Evolutionary conservation across 30 jellyfish, hydroid and myxozoan species (phyloP).

Genomic region (Catostylus mosaicus): DNA sequence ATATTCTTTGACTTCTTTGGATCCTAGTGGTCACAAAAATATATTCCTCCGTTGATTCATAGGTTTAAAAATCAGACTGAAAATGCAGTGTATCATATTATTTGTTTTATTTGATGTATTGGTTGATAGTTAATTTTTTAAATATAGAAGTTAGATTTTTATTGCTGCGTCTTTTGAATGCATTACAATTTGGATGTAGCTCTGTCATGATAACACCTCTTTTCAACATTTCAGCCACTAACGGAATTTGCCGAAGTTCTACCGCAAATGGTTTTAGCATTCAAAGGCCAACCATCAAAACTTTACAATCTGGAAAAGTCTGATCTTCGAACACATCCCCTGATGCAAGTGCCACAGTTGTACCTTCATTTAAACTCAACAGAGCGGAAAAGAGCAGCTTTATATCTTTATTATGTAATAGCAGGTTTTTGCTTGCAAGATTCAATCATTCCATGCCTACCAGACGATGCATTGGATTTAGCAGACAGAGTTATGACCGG

Average conservation of each 20-base stretch:
- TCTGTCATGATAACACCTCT: too few species aligned
- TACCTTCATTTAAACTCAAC: constrained; percentile 40
- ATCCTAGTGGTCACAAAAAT: too few species aligned
- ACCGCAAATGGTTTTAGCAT: constrained; percentile 29
- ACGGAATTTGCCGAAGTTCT: constrained; percentile 39
- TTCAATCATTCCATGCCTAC: constrained; percentile 39
- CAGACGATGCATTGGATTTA: constrained; percentile 50
- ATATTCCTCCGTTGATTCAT: too few species aligned
- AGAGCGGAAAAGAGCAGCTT: constrained; percentile 47
- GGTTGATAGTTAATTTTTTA: too few species aligned
- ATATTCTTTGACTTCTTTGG: too few species aligned
- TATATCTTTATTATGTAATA: constrained; percentile 31
- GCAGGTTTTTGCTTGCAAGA: constrained; percentile 59
- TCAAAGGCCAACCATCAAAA: constrained; percentile 41
- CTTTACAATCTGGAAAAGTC: constrained; percentile 24
- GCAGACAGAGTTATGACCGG: constrained; percentile 66
- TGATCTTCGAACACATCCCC: constrained; percentile 25
- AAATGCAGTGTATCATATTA: too few species aligned
- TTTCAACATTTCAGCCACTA: constrained; percentile 33
- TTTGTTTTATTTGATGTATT: too few species aligned
- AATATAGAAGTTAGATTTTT: too few species aligned
- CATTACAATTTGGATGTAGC: too few species aligned
- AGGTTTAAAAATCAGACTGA: too few species aligned
- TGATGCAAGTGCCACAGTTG: constrained; percentile 53
- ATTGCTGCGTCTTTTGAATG: too few species aligned